Percentiles rank a stretch among this genome's conserved stretches.
Conservation (phyloP, 2,113 vertebrate species). For the Deroptyus accipitrinus region DNA sequence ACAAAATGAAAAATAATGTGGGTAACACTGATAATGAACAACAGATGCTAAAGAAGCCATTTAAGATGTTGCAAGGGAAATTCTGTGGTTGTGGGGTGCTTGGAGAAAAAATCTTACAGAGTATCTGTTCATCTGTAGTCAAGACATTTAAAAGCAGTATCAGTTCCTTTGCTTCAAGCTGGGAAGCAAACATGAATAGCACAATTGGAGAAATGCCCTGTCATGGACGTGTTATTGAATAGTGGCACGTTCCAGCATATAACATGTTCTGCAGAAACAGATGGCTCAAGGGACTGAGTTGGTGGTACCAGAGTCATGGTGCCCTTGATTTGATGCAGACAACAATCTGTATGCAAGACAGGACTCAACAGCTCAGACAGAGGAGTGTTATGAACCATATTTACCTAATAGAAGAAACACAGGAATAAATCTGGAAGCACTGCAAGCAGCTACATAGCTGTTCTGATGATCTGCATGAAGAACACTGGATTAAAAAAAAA, state of each 20-base stretch:
- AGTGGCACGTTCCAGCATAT: neutral
- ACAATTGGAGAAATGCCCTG: neutral
- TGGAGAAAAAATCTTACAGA: neutral
- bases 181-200: neutral
- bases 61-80: neutral
- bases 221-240: rapidly evolving
- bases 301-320: neutral
- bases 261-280: neutral
- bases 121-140: neutral
- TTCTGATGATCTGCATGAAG: neutral
- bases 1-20: neutral
- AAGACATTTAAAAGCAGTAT: neutral
- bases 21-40: neutral
- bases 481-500: neutral
- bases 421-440: neutral
- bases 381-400: neutral
- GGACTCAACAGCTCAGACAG: neutral
- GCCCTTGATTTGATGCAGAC: neutral
- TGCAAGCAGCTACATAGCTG: neutral
- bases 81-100: neutral
- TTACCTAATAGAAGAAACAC: neutral
- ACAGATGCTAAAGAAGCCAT: neutral
- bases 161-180: neutral
- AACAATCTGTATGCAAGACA: neutral
- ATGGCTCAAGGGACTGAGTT: neutral